Base-by-base conservation (phyloP, 23 tunicate species). In the Pegea sp. region DNA sequence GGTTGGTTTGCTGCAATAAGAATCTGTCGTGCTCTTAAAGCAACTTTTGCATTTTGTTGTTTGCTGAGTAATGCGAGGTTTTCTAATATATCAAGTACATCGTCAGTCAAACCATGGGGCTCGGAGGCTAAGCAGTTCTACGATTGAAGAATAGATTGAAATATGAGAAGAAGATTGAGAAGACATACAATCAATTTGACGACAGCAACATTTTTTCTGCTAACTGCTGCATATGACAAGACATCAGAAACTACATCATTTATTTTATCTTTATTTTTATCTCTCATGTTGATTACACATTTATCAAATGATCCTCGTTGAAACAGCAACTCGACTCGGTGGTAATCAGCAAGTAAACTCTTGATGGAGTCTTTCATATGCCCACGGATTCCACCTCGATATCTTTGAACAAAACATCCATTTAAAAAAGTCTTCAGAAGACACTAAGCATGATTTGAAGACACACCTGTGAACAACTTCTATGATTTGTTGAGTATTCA, bases 1-100 rank as follows among this genome's bases (percentile, higher is more conserved):
- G 99, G 99, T 56, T 91, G 93, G 48, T 91, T 78, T 5, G 93
- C 99, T 3, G 99, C 71, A 11, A 91, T 91, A 13, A 91, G 68
- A 18, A 91, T 73, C 48, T 91, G 99, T 24, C 99, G 48, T 0
- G 99, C 99, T 30, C 70, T 66, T 30, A 91, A 59, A 3, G 93
- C 93, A 43, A 72, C 93, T 59, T 68, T 74, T 7, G 95, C 78
- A 33, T 84, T 84, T 25, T 84, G 78, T 38, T 84, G 84, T 34
- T 74, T 84, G 43, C 95, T 74, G 54, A 84, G 56, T 31, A 62
- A 11, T 5, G 95, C 84, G 16, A 74, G 70, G 28, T 74, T 73
- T 42, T 84, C 73, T 48, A 84, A 42, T 42, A 60, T 51, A 29
- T 72, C 24, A 4, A 61, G 31, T 30, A 75, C 72, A 20, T 74